phyloP scores from a whole-genome alignment of 2,797 vertebrate species.

The Poecilia velifera region DNA sequence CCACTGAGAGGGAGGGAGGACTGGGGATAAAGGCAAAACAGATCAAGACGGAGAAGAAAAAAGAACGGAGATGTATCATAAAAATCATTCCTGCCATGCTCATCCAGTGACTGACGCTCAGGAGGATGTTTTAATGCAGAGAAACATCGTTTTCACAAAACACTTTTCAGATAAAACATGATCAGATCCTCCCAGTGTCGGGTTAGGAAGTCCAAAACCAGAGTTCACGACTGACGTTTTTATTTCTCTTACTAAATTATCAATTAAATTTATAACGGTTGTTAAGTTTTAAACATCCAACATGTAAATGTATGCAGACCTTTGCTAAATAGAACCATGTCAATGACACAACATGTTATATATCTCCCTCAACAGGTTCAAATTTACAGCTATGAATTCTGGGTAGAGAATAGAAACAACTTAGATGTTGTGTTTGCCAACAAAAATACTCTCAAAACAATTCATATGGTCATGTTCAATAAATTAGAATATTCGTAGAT shows the following conservation, averaged over 20 bases:
- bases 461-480: too few relatives aligned
- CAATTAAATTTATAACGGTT: neutral
- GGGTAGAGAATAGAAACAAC: neutral
- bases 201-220: neutral
- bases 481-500: too few relatives aligned
- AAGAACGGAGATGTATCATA: conserved; percentile 62
- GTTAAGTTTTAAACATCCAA: neutral
- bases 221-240: neutral
- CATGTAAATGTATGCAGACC: neutral
- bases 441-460: neutral
- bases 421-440: neutral
- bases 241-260: neutral
- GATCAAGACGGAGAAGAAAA: conserved; percentile 59
- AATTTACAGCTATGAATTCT: neutral
- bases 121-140: conserved; percentile 42
- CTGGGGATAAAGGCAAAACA: conserved; percentile 65
- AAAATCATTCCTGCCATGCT: conserved; percentile 50
- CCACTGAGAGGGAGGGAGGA: conserved; percentile 55
- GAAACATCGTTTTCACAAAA: conserved; percentile 10
- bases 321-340: neutral
- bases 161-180: neutral
- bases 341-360: neutral
- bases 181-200: neutral
- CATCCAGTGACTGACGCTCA: conserved; percentile 38
- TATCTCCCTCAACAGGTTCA: neutral